Conservation (phyloP, 2,113 vertebrate genomes). For the Leucoraja erinaceus region DNA sequence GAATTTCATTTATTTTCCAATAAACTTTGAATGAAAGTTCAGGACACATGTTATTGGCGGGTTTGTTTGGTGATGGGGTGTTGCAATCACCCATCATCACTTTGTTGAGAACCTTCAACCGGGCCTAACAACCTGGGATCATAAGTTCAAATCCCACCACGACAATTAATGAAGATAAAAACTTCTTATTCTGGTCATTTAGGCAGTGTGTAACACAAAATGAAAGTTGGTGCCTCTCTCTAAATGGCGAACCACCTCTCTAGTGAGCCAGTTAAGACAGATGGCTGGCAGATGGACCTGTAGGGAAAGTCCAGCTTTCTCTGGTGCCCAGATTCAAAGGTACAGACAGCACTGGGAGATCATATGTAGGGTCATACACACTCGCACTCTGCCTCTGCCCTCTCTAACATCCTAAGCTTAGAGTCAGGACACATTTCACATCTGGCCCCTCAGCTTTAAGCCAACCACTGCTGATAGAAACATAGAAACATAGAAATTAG, state of each 20-base stretch:
- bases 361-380: too few species aligned
- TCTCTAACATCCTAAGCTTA: too few species aligned
- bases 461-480: too few species aligned
- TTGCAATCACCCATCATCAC: neutral
- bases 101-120: neutral
- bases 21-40: constrained; percentile 20
- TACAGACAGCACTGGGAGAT: too few species aligned
- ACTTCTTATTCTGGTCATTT: neutral
- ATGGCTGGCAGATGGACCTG: too few species aligned
- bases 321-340: too few species aligned
- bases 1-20: neutral
- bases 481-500: too few species aligned
- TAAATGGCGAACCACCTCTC: neutral
- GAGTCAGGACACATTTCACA: too few species aligned
- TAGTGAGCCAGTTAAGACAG: too few species aligned
- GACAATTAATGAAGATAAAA: neutral
- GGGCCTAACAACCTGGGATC: neutral
- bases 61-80: neutral
- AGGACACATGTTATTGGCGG: neutral
- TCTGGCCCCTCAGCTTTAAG: too few species aligned
- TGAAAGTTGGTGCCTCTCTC: neutral
- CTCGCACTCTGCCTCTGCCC: too few species aligned
- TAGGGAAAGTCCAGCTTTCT: too few species aligned
- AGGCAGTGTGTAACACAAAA: neutral
- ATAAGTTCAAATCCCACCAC: neutral